These are phyloP conservation scores for Neodiprion lecontei DNA, from an alignment of 1,140 invertebrate genomes.

Conservation along the genomic window DNA sequence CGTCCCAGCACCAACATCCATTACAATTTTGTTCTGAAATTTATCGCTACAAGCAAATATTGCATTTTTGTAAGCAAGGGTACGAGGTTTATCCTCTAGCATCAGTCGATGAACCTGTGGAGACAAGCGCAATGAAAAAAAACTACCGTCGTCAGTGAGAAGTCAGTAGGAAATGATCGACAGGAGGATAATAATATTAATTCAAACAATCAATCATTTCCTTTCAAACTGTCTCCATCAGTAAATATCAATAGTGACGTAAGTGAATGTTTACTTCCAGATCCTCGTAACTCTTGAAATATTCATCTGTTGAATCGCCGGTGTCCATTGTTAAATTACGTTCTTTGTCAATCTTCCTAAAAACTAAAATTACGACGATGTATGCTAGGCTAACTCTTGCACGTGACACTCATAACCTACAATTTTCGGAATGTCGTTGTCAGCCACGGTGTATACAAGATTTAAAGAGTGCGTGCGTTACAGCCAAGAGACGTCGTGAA, in stretches of 20 bases:
- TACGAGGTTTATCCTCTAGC: conserved; percentile 87
- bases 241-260: conserved; percentile 22
- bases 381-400: too few species aligned
- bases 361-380: too few species aligned
- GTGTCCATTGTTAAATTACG: background rate
- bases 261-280: conserved; percentile 40
- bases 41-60: conserved; percentile 78
- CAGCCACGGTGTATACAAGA: too few species aligned
- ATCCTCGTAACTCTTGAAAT: conserved; percentile 50
- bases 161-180: too few species aligned
- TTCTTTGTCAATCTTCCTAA: background rate
- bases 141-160: too few species aligned
- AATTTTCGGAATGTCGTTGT: too few species aligned
- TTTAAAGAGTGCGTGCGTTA: too few species aligned
- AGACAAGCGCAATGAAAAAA: background rate
- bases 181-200: too few species aligned
- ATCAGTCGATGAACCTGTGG: conserved; percentile 78
- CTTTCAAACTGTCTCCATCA: background rate
- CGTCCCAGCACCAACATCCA: conserved; percentile 94
- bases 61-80: conserved; percentile 89
- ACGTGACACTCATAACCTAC: too few species aligned
- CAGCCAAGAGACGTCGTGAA: too few species aligned
- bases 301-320: conserved; percentile 31
- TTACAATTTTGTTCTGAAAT: conserved; percentile 80
- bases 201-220: too few species aligned